A percentile compares a stretch with the other conserved stretches of the same genome.
Evolutionary conservation across 2,113 vertebrate genomes (phyloP).

Genomic region (Melanostigma gelatinosum): DNA sequence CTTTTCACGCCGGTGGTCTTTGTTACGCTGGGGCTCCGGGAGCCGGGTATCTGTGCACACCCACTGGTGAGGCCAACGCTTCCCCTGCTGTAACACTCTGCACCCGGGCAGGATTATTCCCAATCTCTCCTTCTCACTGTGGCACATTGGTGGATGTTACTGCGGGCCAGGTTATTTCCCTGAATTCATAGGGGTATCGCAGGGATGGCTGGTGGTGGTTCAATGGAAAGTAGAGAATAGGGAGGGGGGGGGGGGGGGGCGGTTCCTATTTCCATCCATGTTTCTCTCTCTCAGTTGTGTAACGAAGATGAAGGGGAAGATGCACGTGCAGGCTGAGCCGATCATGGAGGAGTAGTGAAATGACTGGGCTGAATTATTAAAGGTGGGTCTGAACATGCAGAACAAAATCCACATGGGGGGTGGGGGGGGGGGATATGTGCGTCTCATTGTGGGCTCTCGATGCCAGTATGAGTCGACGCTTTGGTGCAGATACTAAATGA

Average conservation of each 20-base stretch:
- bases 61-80: neutral
- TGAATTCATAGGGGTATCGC: neutral
- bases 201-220: neutral
- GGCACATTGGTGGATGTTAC: neutral
- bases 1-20: neutral
- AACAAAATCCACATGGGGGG: too few relatives aligned
- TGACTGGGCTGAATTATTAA: too few relatives aligned
- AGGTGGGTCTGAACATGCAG: neutral
- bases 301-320: neutral
- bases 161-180: neutral
- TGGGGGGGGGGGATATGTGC: too few relatives aligned
- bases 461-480: neutral
- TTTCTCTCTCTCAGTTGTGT: neutral
- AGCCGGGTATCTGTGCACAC: neutral
- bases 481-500: neutral
- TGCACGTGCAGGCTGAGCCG: neutral
- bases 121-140: neutral
- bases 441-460: too few relatives aligned
- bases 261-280: neutral
- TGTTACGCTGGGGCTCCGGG: neutral
- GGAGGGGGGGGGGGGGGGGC: neutral
- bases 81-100: neutral
- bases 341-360: too few relatives aligned
- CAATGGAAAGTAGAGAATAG: conserved; percentile 2
- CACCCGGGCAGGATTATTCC: neutral